Evolutionary conservation across 2,113 vertebrate genomes (phyloP), one percentile per base, ranked within the genome.

Genomic region (Eira barbara): DNA sequence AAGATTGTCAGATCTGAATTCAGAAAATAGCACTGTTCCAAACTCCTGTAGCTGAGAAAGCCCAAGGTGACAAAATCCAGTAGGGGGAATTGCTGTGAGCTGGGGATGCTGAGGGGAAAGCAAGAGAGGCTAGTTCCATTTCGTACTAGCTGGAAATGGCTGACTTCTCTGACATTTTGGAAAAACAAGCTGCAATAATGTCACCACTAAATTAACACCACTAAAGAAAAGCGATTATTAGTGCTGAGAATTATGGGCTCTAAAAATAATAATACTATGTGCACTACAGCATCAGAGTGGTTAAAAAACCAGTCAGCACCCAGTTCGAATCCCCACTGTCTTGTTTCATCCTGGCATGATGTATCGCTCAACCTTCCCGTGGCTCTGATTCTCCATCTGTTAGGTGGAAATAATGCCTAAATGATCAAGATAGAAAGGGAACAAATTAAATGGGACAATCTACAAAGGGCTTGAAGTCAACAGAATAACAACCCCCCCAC

Each of bases 1-100:
- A 97, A 97, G 97, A 95, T 1, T 93, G 91, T 97, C 97, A 98
- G 95, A 95, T 97, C 96, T 63, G 93, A 96, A 97, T 95, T 97
- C 88, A 86, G 95, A 97, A 97, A 98, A 97, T 71, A 97, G 91
- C 96, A 97, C 94, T 59, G 63, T 73, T 97, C 89, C 71, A 39
- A 81, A 82, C 93, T 95, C 71, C 63, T 85, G 23, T 52, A 52
- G 88, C 84, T 95, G 94, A 97, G 79, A 84, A 96, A 52, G 69
- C 71, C 88, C 87, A 52, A 79, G 80, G 96, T 95, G 96, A 97
- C 93, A 73, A 89, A 97, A 91, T 89, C 49, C 78, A 88, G 52
- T 42, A 91, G 27, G 69, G 47, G 84, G 57, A 52, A 91, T 71
- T 91, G 76, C 84, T 91, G 92, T 27, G 83, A 85, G 71, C 71